These are phyloP conservation scores for Lycaon pictus DNA, from an alignment of 2,113 vertebrate species.

Conservation along the genomic window DNA sequence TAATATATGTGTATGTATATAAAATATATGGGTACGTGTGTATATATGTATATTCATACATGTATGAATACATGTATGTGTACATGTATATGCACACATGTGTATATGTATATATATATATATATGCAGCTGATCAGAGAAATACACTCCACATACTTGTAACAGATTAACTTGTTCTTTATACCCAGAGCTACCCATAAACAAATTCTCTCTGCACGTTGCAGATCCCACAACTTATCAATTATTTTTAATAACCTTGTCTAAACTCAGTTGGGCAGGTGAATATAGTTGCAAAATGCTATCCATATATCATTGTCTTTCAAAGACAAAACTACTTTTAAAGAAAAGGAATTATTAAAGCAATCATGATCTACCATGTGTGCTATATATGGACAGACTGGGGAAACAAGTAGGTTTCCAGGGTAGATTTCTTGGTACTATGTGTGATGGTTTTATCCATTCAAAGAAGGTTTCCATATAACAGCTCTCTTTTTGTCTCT, in stretches of 20 bases:
- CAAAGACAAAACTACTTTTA: conserved; percentile 15
- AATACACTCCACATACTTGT: neutral
- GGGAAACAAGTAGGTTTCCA: neutral
- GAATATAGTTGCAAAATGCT: neutral
- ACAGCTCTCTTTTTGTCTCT: neutral
- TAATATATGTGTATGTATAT: neutral
- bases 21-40: neutral
- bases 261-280: neutral
- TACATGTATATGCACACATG: neutral
- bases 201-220: neutral
- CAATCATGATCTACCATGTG: neutral
- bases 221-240: neutral
- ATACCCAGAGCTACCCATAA: neutral
- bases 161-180: neutral
- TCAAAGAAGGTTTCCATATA: neutral
- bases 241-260: conserved; percentile 11
- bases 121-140: neutral
- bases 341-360: conserved; percentile 30
- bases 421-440: neutral
- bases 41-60: neutral
- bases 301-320: neutral
- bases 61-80: too few species aligned
- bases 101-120: too few species aligned
- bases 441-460: neutral
- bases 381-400: neutral